Evolutionary conservation across 2,113 vertebrate genomes (phyloP).

Genomic region (Macaca fascicularis): T2T-MFA8v1.1 NC_088377.1:180444501-180445000

Average conservation of each 20-base stretch:
- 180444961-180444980: not conserved
- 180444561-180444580: not conserved
- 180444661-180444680: not conserved
- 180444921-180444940: not conserved
- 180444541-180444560: not conserved
- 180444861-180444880: not conserved
- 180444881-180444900: not conserved
- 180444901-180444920: not conserved
- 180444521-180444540: not conserved
- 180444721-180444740: not conserved
- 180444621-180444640: no score
- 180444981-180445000: not conserved
- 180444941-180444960: not conserved
- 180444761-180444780: not conserved
- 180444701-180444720: not conserved
- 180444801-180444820: not conserved
- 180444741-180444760: no score
- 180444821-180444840: not conserved
- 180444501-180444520: not conserved
- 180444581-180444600: accelerated
- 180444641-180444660: not conserved
- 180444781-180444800: not conserved
- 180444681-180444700: not conserved
- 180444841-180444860: not conserved
- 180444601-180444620: not conserved